Base-by-base conservation (phyloP, 1,140 invertebrate species). In the Vanessa tameamea region DNA sequence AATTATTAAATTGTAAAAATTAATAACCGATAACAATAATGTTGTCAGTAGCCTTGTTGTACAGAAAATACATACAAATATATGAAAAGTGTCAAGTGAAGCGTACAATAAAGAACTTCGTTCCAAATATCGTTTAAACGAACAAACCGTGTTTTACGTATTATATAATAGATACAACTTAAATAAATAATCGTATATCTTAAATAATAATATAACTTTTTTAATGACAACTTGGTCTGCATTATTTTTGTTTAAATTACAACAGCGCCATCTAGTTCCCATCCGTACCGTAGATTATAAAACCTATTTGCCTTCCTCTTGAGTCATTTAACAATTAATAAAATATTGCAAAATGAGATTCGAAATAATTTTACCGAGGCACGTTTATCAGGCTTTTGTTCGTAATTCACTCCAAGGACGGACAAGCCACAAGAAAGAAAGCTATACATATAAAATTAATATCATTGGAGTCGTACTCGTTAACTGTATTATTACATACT, bases 341-440 rank as follows among this genome's bases (percentile, higher is more conserved):
- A 80, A 76, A 82, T 79, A 83, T 82, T 84, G 83, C 82, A 81
- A 88, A 85, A 85, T 82, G 74, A 88, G 81, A 86, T 86, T 86
- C 78, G 73, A 85, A 86, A 83, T 84, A 76, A 86, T 83, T 64
- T 76, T 79, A 72, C 76, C 78, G 87, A 91, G 89, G 89, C 89
- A 91, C 89, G 80, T 80, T 82, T 72, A 81, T 91, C 89, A 91
- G 89, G 89, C 89, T 91, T 89, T 78, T 75, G 64, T 79, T 84
- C 77, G 72, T 78, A 82, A 82, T 87, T 84, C 82, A 87, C 82
- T 86, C 84, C 82, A 82, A 87, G 87, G 88, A 89, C 89, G 89
- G 89, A 90, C 83, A 85, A 87, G 87, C 87, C 85, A 86, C 78
- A 78, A 67, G 64, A 66, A 75, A 72, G 73, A 82, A 82, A 81